Percentiles rank a stretch among this genome's conserved stretches.
Evolutionary conservation across 2,113 vertebrate species (phyloP).

Genomic region (Choloepus hoffmanni): DNA sequence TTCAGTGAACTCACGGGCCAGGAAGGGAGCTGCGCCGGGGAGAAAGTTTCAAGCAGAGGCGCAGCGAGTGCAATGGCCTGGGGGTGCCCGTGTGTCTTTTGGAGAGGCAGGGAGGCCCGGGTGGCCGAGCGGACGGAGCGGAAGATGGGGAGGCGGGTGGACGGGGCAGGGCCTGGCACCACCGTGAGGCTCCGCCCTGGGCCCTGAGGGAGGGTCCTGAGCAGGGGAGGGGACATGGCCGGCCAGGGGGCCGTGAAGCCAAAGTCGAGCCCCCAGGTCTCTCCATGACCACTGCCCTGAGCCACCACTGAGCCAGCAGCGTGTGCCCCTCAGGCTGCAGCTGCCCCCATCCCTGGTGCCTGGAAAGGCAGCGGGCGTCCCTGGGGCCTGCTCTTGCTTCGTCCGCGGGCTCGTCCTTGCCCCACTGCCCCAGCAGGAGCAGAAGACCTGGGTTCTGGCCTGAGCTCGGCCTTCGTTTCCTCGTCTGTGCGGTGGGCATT

Average conservation of each 20-base stretch:
- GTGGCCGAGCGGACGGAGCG: too few species aligned
- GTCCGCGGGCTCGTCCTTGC: not conserved
- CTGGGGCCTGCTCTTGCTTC: not conserved
- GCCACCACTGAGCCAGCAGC: too few species aligned
- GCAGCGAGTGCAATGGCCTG: not conserved
- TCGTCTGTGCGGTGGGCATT: not conserved
- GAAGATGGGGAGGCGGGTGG: not conserved
- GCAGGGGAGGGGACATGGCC: not conserved
- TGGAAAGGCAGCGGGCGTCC: fast-evolving
- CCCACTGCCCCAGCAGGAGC: too few species aligned
- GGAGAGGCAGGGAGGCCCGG: not conserved
- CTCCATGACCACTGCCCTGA: not conserved
- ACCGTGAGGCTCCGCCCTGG: too few species aligned
- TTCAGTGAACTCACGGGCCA: not conserved
- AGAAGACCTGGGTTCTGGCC: not conserved
- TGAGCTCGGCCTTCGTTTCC: not conserved
- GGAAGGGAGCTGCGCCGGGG: not conserved
- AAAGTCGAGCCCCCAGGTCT: not conserved
- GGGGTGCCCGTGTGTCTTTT: fast-evolving
- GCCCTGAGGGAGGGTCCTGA: not conserved
- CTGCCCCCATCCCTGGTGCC: not conserved
- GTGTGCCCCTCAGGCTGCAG: too few species aligned
- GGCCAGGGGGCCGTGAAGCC: not conserved
- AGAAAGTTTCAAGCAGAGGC: not conserved
- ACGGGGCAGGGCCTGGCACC: not conserved